These are phyloP conservation scores for Pseudopleuronectes americanus DNA, from an alignment of 2,797 vertebrate genomes.

Conservation along the genomic window DNA sequence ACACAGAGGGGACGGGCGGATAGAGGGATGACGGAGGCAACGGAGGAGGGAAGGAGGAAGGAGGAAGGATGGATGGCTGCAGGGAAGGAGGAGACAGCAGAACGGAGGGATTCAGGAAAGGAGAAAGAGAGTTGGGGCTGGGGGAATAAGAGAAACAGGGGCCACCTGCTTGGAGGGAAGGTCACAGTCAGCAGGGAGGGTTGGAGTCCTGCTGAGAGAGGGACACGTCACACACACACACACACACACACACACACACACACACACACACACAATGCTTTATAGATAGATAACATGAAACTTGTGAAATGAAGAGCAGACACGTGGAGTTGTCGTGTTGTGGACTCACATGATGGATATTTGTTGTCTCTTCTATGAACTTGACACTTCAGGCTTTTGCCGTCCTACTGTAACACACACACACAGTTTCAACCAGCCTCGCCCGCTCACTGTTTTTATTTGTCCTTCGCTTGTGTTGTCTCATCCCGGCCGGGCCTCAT, in stretches of 20 bases:
- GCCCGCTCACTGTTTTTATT: slow-evolving; percentile 33
- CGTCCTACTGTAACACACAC: neutral
- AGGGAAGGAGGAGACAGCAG: slow-evolving; percentile 14
- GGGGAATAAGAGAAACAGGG: slow-evolving; percentile 23
- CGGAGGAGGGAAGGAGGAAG: slow-evolving; percentile 20
- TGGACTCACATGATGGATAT: slow-evolving; percentile 32
- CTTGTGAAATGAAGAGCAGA: neutral
- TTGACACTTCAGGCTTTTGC: slow-evolving; percentile 3
- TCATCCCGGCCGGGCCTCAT: slow-evolving; percentile 38
- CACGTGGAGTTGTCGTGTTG: slow-evolving; percentile 21
- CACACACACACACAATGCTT: slow-evolving; percentile 12
- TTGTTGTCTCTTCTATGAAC: slow-evolving; percentile 11
- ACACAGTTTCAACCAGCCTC: neutral
- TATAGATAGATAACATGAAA: too few species aligned
- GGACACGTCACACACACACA: slow-evolving; percentile 25
- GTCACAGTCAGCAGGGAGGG: slow-evolving; percentile 63
- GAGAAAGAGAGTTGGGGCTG: neutral
- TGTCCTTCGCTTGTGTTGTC: slow-evolving; percentile 12
- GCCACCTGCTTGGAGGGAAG: slow-evolving; percentile 62
- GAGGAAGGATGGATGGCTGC: slow-evolving; percentile 27
- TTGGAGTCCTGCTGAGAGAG: slow-evolving; percentile 51
- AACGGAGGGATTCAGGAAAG: slow-evolving; percentile 30
- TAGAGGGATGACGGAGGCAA: slow-evolving; percentile 38
- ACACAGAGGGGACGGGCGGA: slow-evolving; percentile 33
- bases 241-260: slow-evolving; percentile 2